Base-by-base conservation (phyloP, 1,140 invertebrate species). In the Dendroctonus ponderosae region DNA sequence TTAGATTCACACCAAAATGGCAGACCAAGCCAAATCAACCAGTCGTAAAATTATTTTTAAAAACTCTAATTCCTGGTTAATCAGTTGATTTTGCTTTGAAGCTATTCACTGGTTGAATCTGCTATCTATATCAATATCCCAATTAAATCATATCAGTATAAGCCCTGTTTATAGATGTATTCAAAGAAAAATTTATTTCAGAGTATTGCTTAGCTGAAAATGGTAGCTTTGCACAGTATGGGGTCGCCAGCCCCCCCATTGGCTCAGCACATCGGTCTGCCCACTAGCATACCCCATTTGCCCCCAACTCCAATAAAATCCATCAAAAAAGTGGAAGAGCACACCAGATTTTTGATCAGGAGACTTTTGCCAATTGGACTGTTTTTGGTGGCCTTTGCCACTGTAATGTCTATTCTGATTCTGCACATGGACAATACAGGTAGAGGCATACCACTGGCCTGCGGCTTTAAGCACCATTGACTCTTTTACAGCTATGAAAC, bases 351-450 rank as follows among this genome's bases (percentile, higher is more conserved):
- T 14, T 11, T 73, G 9, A 70, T 74, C 0, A 76, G 85, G 67
- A 82, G 83, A 69, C 74, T 87, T 41, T 73, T 87, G 71, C 85
- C 85, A 7, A 81, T 85, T 6, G 81, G 83, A 15, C 73, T 86
- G 65, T 88, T 87, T 80, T 79, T 87, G 61, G 73, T 88, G 15
- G 86, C 85, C 41, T 88, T 88, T 77, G 84, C 86, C 43, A 85
- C 85, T 43, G 86, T 87, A 9, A 86, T 87, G 82, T 85, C 84
- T 15, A 81, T 86, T 68, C 78, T 87, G 69, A 81, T 87, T 43
- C 80, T 87, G 68, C 86, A 86, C 71, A 87, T 87, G 85, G 85
- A 86, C 74, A 86, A 84, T 73, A 85, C 85, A 77, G 85, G 86
- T 87, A 76, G 4, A 40, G 53, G 3, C 2, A n/a, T n/a, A n/a